Conservation (phyloP, 2,113 vertebrate species). For the Coptodon bakossiorum region DNA sequence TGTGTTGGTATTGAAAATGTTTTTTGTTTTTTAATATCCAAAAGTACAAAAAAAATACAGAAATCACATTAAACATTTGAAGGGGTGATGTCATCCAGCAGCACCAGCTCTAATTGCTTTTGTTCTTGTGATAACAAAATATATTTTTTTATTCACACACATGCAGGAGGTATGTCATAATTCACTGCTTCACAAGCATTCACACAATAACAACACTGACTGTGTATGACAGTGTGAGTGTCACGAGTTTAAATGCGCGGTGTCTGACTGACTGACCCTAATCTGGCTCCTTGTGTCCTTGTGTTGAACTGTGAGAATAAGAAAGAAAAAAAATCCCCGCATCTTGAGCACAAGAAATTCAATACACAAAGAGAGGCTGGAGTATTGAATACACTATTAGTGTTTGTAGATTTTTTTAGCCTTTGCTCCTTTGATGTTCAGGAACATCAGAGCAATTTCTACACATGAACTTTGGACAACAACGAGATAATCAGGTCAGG, state of each 20-base stretch:
- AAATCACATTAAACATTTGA: neutral
- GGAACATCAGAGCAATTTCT: neutral
- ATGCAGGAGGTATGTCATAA: neutral
- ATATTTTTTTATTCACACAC: neutral
- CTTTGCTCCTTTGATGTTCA: neutral
- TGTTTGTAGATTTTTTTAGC: neutral
- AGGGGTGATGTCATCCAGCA: neutral
- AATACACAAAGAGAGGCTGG: neutral
- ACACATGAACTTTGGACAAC: neutral
- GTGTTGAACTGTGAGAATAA: neutral
- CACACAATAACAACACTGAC: neutral
- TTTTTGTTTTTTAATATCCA: neutral
- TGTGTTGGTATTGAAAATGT: neutral
- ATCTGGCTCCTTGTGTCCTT: neutral
- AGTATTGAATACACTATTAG: neutral
- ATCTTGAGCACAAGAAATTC: neutral
- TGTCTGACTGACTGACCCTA: neutral
- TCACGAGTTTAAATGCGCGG: accelerated
- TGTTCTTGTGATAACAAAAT: neutral
- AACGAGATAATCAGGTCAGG: neutral
- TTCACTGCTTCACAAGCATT: neutral
- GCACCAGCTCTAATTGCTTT: neutral
- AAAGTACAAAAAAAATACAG: neutral
- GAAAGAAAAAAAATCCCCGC: neutral
- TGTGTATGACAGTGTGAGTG: neutral